These are phyloP conservation scores for Aramus guarauna DNA, from an alignment of 2,113 vertebrate genomes.

Conservation along the genomic window DNA sequence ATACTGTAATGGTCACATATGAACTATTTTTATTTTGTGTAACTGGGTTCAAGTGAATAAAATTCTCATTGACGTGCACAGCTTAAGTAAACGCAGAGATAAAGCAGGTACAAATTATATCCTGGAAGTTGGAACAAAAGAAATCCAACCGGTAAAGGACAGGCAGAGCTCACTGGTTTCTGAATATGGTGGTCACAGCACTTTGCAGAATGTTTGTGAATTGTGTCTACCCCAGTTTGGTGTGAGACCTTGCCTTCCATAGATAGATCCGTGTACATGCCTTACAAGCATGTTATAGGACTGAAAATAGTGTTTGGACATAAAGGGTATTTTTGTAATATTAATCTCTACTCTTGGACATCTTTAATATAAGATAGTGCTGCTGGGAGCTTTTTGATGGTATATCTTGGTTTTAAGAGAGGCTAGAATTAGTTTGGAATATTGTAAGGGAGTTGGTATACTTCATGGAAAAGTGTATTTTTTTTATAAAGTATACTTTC, in stretches of 20 bases:
- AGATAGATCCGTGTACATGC: not conserved
- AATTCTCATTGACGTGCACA: not conserved
- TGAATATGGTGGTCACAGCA: accelerated
- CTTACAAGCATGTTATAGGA: accelerated
- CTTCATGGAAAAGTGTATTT: not conserved
- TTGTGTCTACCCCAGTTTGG: not conserved
- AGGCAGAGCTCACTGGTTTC: not conserved
- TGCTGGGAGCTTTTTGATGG: not conserved
- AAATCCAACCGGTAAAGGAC: not conserved
- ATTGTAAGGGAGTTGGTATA: not conserved
- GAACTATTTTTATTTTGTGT: not conserved
- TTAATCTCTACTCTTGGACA: not conserved
- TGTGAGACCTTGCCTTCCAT: not conserved
- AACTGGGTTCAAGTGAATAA: not conserved
- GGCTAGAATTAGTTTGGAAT: not conserved
- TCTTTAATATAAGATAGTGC: not conserved
- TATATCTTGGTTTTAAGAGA: not conserved
- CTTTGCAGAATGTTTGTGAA: not conserved
- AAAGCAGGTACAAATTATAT: not conserved
- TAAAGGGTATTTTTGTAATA: not conserved
- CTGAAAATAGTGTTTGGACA: not conserved
- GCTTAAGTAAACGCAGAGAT: not conserved
- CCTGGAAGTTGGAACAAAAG: not conserved
- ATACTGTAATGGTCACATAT: not conserved
- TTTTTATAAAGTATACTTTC: not conserved